These are phyloP conservation scores for Pluvianellus socialis DNA, from an alignment of 2,113 vertebrate species.

Conservation along the genomic window DNA sequence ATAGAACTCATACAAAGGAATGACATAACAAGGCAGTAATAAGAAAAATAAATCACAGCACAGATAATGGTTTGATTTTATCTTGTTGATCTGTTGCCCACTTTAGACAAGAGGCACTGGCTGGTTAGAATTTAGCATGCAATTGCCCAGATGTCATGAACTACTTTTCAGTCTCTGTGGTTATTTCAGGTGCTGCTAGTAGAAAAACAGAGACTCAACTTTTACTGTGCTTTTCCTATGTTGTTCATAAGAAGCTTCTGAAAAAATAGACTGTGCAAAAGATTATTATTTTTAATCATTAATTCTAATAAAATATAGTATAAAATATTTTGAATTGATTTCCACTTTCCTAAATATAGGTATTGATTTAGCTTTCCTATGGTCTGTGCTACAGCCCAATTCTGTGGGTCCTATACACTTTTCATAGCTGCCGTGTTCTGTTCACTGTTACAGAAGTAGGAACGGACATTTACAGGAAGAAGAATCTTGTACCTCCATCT, in stretches of 20 bases:
- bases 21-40: not conserved
- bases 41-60: not conserved
- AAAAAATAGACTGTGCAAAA: not conserved
- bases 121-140: not conserved
- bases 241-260: not conserved
- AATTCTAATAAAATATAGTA: not conserved
- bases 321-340: not conserved
- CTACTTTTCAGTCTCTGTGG: not conserved
- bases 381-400: not conserved
- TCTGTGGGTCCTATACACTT: not conserved
- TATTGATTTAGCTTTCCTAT: not conserved
- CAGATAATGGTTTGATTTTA: not conserved
- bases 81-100: not conserved
- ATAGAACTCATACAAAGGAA: not conserved
- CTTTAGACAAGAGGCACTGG: not conserved
- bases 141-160: not conserved
- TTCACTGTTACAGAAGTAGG: not conserved
- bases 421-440: not conserved
- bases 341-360: not conserved
- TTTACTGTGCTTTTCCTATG: not conserved
- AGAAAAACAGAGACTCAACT: not conserved
- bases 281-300: not conserved
- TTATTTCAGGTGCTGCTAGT: conserved; percentile 10
- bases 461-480: not conserved
- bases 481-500: not conserved